Evolutionary conservation across 2,113 vertebrate species (phyloP), one percentile per base, ranked within the genome.

Genomic region (Pyrgilauda ruficollis): DNA sequence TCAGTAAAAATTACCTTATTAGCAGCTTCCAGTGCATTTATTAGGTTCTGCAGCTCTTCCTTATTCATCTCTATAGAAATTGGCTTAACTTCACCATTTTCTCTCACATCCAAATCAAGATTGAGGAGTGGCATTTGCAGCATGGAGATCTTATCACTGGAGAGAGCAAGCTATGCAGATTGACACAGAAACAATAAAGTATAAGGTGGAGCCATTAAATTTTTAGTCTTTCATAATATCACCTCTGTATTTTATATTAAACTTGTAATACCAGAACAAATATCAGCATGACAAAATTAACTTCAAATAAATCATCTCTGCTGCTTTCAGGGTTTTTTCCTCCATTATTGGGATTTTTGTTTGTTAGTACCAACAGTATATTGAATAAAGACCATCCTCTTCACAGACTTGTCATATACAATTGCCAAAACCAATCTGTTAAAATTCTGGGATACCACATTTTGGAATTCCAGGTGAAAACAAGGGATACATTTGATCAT

Each of bases 111-210:
- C 93, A 99, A 97, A 96, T 98, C 98, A 81, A 99, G 99, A 83
- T 98, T 98, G 89, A 99, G 92, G 92, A 99, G 98, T 43, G 99
- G 99, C 87, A 98, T 99, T 94, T 99, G 99, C 69, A 99, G 97
- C 75, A 98, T 98, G 27, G 99, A 98, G 81, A 99, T 98, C 93
- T 99, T 99, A 97, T 99, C 99, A 80, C 99, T 99, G 90, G 99
- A 99, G 68, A 99, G 97, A 39, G 98, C 99, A 58, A 99, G 97
- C 99, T 99, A 69, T 24, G 63, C 31, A 90, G 66, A 91, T 95
- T 17, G 39, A 96, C 27, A 39, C 75, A 96, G 79, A 18, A 92
- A 81, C 21, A 4, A 66, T 2, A 24, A 66, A 22, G 73, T 5
- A 6, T 78, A 49, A 95, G 43, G 24, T 61, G 26, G 4, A 74